Evolutionary conservation across 2,113 vertebrate genomes (phyloP), one percentile per base, ranked within the genome.

Genomic region (Nicator chloris): DNA sequence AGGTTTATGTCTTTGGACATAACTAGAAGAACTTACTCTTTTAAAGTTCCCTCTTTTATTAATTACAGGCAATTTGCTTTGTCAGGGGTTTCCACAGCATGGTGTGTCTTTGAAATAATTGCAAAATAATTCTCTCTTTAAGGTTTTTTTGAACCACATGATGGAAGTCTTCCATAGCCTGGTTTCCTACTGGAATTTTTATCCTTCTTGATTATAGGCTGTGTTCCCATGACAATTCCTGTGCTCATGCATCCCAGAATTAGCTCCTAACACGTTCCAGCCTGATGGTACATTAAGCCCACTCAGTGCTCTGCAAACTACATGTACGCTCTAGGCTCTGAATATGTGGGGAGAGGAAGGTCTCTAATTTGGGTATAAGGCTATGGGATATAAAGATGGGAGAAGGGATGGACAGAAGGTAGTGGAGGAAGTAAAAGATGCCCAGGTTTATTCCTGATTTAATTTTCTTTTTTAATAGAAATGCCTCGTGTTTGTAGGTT

Each of bases 181-280:
- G 31, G 64, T 93, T 95, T 92, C 89, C 65, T 76, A 40, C 69
- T 39, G 86, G 92, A 92, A 89, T 94, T 96, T 95, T 97, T 84
- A 85, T 87, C 84, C 91, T 93, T 86, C 81, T 92, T 95, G 91
- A 86, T 96, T 95, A 97, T 87, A 88, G 26, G 50, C 77, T 91
- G 82, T 79, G 94, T 96, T 96, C 93, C 91, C 91, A 95, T 97
- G 96, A 95, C 96, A 94, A 96, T 97, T 95, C 89, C 91, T 95
- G 70, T 81, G 54, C 91, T 95, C 91, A 69, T 54, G 22, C 81
- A 94, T 95, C 91, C 93, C 93, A 96, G 91, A 96, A 97, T 97
- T 97, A 96, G 95, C 94, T 97, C 73, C 91, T 95, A 89, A 93
- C 95, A 95, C 49, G 0, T 96, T 95, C 81, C 84, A 97, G 91